Evolutionary conservation across 1,140 invertebrate species (phyloP), one percentile per base, ranked within the genome.

Genomic region (Hycleus cichorii): DNA sequence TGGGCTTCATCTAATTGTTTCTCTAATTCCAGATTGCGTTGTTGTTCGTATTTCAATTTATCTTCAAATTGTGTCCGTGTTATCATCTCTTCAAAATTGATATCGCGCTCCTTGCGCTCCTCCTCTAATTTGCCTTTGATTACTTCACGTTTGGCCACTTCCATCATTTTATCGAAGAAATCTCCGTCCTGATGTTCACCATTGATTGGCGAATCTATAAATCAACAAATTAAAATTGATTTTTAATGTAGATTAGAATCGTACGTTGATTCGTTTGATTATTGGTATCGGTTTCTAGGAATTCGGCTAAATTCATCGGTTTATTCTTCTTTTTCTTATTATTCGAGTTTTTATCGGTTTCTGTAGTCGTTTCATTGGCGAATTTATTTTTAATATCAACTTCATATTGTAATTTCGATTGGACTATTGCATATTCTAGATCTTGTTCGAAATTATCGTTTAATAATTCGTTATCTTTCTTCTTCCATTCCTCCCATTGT

Each of bases 81-180:
- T 32, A 72, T 69, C 27, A 70, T 59, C 58, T 73, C 68, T 47
- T 74, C 68, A 40, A 72, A 69, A 39, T 65, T 63, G 38, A 63
- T 58, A 25, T 70, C 58, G 8, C 69, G 58, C 40, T 73, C 72
- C 60, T 74, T 81, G 60, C 76, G 72, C 68, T 71, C 77, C 63
- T 78, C 81, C 69, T 78, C 83, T 42, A 84, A 81, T 75, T 84
- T 83, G 62, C 86, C 85, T 69, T 81, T 86, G 40, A 77, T 73
- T 18, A 88, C 69, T 64, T 83, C 84, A 70, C 80, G 77, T 65
- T 80, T 81, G 0, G 82, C 79, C 62, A 85, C 85, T 69, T 81
- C 78, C 43, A 84, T 78, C 32, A 89, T 75, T 66, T 81, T 79
- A 51, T 86, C 80, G 69, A 89, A 89, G 67, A 86, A 89, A 63